Base-by-base conservation (phyloP, 2,797 vertebrate species). In the Podarcis lilfordi region DNA sequence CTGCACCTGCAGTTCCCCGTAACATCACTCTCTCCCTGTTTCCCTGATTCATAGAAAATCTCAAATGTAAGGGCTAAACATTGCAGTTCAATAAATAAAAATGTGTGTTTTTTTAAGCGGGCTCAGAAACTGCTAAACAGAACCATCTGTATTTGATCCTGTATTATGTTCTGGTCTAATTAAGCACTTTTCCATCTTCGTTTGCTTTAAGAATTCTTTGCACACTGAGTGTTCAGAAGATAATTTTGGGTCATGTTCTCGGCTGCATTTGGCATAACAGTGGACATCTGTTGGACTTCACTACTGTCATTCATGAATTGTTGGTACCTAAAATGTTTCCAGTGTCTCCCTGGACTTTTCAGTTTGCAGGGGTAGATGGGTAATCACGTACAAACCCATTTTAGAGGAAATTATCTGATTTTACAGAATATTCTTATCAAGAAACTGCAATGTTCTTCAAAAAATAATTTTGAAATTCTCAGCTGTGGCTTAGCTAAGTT, bases 101-200 rank as follows among this genome's bases (percentile, higher is more conserved):
- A 69, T 3, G 0, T 27, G 1, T 37, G 29, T 1, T 1, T 29
- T 68, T 27, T 27, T n/a, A 1, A 27, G 10, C 27, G 27, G 27
- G 66, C 27, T n/a, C 25, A 68, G 66, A 68, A 9, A 68, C 66
- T 29, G 25, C 66, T 27, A 9, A 68, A 68, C 23, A 72, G 17
- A 72, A 74, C 13, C 72, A 13, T 40, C 19, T 75, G 32, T 8
- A 35, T 75, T 75, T 21, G 35, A 75, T 21, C 19, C 7, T 37
- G 9, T 27, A 68, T 68, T 68, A 11, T 68, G 25, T 10, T 68
- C 10, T 9, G 27, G 25, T 68, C 66, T 68, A 68, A 27, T 68
- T 27, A 27, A 74, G 35, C 32, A 32, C 6, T 37, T 74, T 37
- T 40, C 72, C 35, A 5, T 21, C 35, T 72, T 72, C 10, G 6